Conservation (phyloP, 2,113 vertebrate genomes). For the Nibea albiflora region DNA sequence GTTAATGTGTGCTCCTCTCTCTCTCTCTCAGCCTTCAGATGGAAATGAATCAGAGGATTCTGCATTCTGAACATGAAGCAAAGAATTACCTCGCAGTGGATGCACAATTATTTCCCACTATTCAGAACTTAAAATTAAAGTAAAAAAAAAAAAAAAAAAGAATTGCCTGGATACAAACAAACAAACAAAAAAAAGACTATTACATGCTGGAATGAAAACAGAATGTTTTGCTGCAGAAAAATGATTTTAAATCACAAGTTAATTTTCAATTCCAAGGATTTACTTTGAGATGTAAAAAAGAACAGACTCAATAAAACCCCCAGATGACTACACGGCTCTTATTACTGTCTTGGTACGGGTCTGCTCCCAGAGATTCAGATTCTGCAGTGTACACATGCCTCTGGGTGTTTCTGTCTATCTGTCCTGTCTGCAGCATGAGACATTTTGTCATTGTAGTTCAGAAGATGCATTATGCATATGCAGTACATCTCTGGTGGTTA, state of each 20-base stretch:
- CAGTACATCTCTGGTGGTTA: slow-evolving; percentile 28
- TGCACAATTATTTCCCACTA: background rate
- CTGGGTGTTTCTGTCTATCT: slow-evolving; percentile 40
- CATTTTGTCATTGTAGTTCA: slow-evolving; percentile 45
- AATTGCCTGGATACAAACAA: slow-evolving; percentile 11
- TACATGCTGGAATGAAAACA: background rate
- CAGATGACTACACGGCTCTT: slow-evolving; percentile 32
- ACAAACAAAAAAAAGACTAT: background rate
- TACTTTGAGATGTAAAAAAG: slow-evolving; percentile 41
- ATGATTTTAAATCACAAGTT: slow-evolving; percentile 29
- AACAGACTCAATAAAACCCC: slow-evolving; percentile 9
- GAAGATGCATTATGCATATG: slow-evolving; percentile 50
- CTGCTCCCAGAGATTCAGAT: slow-evolving; percentile 33
- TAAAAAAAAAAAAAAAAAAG: slow-evolving; percentile 7
- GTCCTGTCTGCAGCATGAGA: slow-evolving; percentile 32
- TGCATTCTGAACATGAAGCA: background rate
- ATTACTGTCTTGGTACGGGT: slow-evolving; percentile 6
- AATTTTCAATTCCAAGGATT: slow-evolving; percentile 52
- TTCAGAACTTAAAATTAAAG: background rate
- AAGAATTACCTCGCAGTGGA: background rate
- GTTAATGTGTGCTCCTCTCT: background rate
- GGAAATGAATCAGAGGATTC: background rate
- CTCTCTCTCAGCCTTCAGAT: background rate
- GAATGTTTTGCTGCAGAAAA: background rate
- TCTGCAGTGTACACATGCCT: slow-evolving; percentile 33